A percentile compares a stretch with the other conserved stretches of the same genome.
phyloP scores from a whole-genome alignment of 2,888 invertebrate genomes.

The Vanessa cardui region DNA sequence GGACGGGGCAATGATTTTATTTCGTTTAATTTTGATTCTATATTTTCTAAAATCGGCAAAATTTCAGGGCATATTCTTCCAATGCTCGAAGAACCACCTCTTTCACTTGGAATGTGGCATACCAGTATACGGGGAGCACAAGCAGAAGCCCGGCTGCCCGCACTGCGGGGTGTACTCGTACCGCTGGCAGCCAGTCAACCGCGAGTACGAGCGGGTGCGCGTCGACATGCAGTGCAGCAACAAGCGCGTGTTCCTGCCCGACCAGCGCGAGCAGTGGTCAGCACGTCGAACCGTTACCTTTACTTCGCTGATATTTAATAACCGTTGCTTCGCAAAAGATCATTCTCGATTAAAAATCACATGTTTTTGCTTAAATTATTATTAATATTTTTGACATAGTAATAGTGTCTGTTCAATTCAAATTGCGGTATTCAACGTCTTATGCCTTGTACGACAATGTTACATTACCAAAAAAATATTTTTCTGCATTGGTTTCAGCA shows the following conservation, averaged over 20 bases:
- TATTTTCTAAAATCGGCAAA: too few species aligned
- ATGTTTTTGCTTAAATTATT: too few species aligned
- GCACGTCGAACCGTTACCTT: background rate
- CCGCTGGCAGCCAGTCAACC: slow-evolving; percentile 66
- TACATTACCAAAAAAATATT: too few species aligned
- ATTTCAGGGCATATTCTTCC: slow-evolving; percentile 90
- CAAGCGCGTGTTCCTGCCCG: slow-evolving; percentile 68
- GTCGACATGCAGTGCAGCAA: slow-evolving; percentile 68
- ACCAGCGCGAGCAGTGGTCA: slow-evolving; percentile 74
- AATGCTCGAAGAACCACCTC: slow-evolving; percentile 90
- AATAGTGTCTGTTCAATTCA: too few species aligned
- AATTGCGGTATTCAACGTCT: too few species aligned
- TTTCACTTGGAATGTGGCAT: slow-evolving; percentile 92
- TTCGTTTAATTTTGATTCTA: too few species aligned
- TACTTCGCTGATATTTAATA: too few species aligned
- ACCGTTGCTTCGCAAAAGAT: too few species aligned
- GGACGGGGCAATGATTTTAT: too few species aligned
- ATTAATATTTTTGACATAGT: too few species aligned
- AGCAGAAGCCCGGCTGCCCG: slow-evolving; percentile 64
- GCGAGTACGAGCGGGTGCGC: slow-evolving; percentile 45
- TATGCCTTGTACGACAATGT: too few species aligned
- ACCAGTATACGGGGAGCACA: slow-evolving; percentile 53
- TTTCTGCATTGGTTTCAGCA: slow-evolving; percentile 49
- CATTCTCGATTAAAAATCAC: too few species aligned
- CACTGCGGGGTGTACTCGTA: slow-evolving; percentile 72